These are phyloP conservation scores for Drosophila seclusa DNA, from an alignment of 2,888 invertebrate genomes.

Conservation along the genomic window DNA sequence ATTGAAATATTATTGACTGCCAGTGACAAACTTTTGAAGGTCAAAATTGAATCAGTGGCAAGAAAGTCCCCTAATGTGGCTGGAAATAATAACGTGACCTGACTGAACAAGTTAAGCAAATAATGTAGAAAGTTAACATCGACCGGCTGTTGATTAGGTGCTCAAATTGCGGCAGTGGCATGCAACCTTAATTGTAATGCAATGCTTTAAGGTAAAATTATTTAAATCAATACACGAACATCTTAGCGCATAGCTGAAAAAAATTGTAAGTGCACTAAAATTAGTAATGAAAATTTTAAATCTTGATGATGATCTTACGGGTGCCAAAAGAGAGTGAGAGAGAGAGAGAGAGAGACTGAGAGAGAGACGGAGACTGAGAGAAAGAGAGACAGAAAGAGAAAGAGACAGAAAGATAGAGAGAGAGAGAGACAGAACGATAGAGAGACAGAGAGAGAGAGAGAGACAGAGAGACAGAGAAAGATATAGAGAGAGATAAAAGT, in stretches of 20 bases:
- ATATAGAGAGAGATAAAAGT: neutral
- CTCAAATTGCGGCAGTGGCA: conserved; percentile 8
- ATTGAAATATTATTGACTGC: conserved; percentile 2
- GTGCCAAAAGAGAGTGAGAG: neutral
- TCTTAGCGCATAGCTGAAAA: neutral
- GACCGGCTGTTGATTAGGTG: conserved; percentile 55
- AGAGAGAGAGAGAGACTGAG: neutral
- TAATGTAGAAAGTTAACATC: conserved; percentile 47
- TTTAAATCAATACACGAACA: neutral
- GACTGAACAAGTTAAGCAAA: conserved; percentile 39
- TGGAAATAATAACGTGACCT: conserved; percentile 58
- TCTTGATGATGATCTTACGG: neutral
- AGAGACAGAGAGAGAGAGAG: neutral
- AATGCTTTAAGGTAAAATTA: neutral
- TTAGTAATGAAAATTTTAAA: neutral
- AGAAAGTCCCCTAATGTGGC: conserved; percentile 37
- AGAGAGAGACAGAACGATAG: neutral
- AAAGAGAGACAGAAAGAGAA: neutral
- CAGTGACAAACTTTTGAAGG: conserved; percentile 14
- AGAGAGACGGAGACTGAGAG: neutral
- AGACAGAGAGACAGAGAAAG: neutral
- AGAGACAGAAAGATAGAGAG: neutral
- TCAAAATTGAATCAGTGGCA: conserved; percentile 53
- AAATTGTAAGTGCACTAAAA: neutral
- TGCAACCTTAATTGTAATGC: neutral